These are phyloP conservation scores for Drosophila kurseongensis DNA, from an alignment of 1,140 invertebrate genomes.

Conservation along the genomic window DNA sequence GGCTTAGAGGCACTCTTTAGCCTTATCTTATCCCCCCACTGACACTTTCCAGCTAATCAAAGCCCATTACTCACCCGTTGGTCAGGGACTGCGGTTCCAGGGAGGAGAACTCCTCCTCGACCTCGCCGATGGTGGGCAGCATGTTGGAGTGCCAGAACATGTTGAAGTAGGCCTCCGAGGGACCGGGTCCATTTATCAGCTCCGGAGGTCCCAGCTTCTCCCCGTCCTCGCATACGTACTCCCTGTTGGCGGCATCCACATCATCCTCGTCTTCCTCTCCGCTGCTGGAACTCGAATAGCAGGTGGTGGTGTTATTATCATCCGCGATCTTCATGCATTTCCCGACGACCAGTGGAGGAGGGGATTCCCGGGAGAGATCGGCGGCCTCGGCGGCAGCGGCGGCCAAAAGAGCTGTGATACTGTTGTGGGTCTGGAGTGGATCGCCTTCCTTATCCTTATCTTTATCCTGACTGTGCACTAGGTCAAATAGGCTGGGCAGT, in stretches of 20 bases:
- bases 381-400: constrained; percentile 63
- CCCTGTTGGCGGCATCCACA: constrained; percentile 61
- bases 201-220: constrained; percentile 83
- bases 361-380: constrained; percentile 66
- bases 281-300: constrained; percentile 75
- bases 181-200: constrained; percentile 78
- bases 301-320: constrained; percentile 57
- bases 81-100: constrained; percentile 75
- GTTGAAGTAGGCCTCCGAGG: constrained; percentile 83
- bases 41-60: neutral
- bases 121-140: constrained; percentile 88
- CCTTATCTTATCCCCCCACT: constrained; percentile 10
- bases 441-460: constrained; percentile 14
- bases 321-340: constrained; percentile 78
- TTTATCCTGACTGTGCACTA: constrained; percentile 87
- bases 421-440: constrained; percentile 34
- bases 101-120: constrained; percentile 87
- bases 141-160: constrained; percentile 84
- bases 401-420: constrained; percentile 54
- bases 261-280: constrained; percentile 80
- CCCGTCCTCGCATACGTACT: constrained; percentile 80
- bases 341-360: constrained; percentile 69
- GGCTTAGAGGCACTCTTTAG: neutral
- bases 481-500: constrained; percentile 88
- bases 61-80: constrained; percentile 70